Evolutionary conservation across 2,797 vertebrate genomes (phyloP), one percentile per base, ranked within the genome.

Genomic region (Oryzias sinensis): DNA sequence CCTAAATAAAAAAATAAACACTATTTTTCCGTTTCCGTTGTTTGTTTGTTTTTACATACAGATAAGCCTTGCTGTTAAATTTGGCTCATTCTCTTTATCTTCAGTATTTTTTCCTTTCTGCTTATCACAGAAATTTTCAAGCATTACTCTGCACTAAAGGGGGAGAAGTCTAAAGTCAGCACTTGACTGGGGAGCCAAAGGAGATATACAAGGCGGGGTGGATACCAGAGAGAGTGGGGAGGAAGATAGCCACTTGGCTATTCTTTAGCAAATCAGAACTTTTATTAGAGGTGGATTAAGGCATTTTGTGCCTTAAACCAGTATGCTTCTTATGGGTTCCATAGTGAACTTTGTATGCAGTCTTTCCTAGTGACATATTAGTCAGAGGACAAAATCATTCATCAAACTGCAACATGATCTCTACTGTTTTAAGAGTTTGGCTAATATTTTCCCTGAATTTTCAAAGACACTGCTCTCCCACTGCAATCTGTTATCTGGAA

Each of bases 61-160:
- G 81, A 84, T 83, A 84, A 74, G 63, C 52, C 53, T 29, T 2
- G 14, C 6, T 20, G 76, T 74, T 84, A 82, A 77, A 82, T 86
- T 78, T 79, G 78, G 77, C 76, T 77, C 62, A 25, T 72, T 77
- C 24, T n/a, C 24, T 83, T 84, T 82, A 79, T 87, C 80, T 79
- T 56, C 41, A 46, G 33, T 33, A 25, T 71, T 25, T 42, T 48
- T 47, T 49, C 37, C 5, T 43, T 29, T 43, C 56, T 43, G 62
- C 77, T 88, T 88, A 85, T 86, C 85, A 51, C 54, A 58, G 11
- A 68, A 75, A 71, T 25, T 50, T 70, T 72, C 68, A 64, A 53
- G 48, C 74, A 68, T 76, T 56, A 69, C 74, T 72, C 49, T 45
- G 53, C 53, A 52, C 33, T 25, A 17, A 49, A 43, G 40, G 33